A percentile compares a stretch with the other conserved stretches of the same genome.
Conservation (phyloP, 2,888 invertebrate species). For the Pyrgus malvae region DNA sequence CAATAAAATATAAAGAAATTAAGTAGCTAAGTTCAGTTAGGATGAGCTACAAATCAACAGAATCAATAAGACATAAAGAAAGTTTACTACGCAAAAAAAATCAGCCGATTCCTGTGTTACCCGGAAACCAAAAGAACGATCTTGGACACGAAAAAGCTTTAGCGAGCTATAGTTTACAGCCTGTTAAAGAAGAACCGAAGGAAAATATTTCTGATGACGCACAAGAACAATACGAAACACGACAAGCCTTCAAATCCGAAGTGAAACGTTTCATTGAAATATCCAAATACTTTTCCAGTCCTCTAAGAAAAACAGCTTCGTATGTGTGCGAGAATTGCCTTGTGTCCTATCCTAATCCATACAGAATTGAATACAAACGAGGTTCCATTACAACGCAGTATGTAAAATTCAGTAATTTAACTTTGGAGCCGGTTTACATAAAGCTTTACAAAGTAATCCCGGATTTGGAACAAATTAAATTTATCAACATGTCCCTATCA, state of each 20-base stretch:
- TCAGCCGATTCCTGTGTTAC: neutral
- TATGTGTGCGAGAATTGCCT: conserved; percentile 64
- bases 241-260: conserved; percentile 54
- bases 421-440: conserved; percentile 64
- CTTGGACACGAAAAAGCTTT: neutral
- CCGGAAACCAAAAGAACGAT: neutral
- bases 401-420: conserved; percentile 63
- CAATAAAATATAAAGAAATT: neutral
- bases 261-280: conserved; percentile 68
- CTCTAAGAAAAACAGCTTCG: conserved; percentile 64
- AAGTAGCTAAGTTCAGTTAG: neutral
- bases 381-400: conserved; percentile 58
- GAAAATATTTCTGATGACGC: conserved; percentile 42
- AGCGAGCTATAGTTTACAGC: conserved; percentile 10
- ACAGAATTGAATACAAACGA: conserved; percentile 58
- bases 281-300: conserved; percentile 69
- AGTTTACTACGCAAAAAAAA: neutral
- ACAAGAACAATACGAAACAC: conserved; percentile 39
- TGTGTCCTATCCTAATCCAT: conserved; percentile 60
- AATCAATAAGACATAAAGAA: neutral
- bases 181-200: conserved; percentile 46
- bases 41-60: conserved; percentile 6
- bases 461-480: conserved; percentile 65
- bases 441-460: conserved; percentile 64
- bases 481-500: conserved; percentile 59